A percentile compares a stretch with the other conserved stretches of the same genome.
Conservation (phyloP, 2,113 vertebrate species). For the Hippocampus mohnikei region DNA sequence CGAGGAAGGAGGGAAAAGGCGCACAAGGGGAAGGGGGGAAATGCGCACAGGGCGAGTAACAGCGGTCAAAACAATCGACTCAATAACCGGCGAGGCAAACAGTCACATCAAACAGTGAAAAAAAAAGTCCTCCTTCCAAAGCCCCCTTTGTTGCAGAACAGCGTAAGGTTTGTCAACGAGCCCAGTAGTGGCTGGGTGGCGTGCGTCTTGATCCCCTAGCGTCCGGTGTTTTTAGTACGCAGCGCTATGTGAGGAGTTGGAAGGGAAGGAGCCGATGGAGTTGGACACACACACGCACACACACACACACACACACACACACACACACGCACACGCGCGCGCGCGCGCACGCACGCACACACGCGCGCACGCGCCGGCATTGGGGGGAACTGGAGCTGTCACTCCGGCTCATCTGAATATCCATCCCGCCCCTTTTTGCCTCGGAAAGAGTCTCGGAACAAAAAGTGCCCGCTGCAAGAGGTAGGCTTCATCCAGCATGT, state of each 20-base stretch:
- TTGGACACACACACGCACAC: conserved; percentile 67
- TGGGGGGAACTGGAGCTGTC: conserved; percentile 91
- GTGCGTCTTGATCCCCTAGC: conserved; percentile 83
- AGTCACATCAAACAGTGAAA: conserved; percentile 60
- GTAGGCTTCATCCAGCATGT: neutral
- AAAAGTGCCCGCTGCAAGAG: conserved; percentile 54
- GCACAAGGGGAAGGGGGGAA: conserved; percentile 39
- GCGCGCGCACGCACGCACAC: conserved; percentile 20
- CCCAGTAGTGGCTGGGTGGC: conserved; percentile 75
- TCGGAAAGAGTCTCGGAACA: conserved; percentile 47
- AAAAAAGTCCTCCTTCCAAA: conserved; percentile 64
- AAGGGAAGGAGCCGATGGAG: conserved; percentile 84
- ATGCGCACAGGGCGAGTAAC: conserved; percentile 48
- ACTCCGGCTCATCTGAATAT: conserved; percentile 90
- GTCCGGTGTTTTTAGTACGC: conserved; percentile 79
- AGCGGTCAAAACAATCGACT: conserved; percentile 57
- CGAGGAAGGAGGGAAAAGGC: conserved; percentile 35
- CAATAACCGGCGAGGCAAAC: conserved; percentile 63
- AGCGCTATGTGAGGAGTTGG: conserved; percentile 80
- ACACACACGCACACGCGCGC: conserved; percentile 58
- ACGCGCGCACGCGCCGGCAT: conserved; percentile 53
- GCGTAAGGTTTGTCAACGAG: conserved; percentile 75
- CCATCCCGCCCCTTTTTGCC: conserved; percentile 75
- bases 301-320: conserved; percentile 43
- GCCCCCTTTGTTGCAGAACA: conserved; percentile 66